Evolutionary conservation across 1,140 invertebrate species (phyloP).

Genomic region (Brachionus manjavacas): DNA sequence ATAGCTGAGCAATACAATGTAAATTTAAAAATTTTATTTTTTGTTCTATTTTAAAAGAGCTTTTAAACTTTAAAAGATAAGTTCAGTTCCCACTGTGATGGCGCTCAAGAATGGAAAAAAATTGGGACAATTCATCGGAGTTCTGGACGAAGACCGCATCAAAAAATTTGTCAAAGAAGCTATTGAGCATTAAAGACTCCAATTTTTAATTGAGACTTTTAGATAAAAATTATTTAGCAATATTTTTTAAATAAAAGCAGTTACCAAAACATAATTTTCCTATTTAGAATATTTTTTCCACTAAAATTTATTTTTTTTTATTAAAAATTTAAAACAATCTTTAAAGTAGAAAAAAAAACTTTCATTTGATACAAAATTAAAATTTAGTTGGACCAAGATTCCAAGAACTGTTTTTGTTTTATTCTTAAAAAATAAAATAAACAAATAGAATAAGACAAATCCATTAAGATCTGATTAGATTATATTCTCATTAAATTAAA

Average conservation of each 20-base stretch:
- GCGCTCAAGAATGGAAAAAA: constrained; percentile 37
- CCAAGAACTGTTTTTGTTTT: too few species aligned
- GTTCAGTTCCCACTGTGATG: constrained; percentile 30
- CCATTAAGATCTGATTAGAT: too few species aligned
- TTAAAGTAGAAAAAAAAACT: too few species aligned
- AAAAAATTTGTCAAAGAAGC: constrained; percentile 20
- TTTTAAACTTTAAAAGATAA: constrained; percentile 21
- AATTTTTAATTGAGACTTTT: not conserved
- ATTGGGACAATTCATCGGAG: constrained; percentile 2
- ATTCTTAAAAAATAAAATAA: too few species aligned
- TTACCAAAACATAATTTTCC: too few species aligned
- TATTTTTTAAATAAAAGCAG: not conserved
- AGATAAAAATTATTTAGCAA: not conserved
- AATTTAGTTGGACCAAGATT: too few species aligned
- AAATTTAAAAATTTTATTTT: not conserved
- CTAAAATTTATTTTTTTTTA: too few species aligned
- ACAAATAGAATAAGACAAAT: too few species aligned
- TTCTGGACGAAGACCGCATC: constrained; percentile 30
- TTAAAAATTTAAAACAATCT: too few species aligned
- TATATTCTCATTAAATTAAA: too few species aligned
- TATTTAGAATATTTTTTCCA: too few species aligned
- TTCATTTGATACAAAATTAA: too few species aligned
- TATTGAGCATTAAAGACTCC: not conserved
- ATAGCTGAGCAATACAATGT: constrained; percentile 3
- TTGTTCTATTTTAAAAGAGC: not conserved